A percentile compares a stretch with the other conserved stretches of the same genome.
These are phyloP conservation scores for Gadopsis bispinosus DNA, from an alignment of 2,797 vertebrate genomes.

Conservation along the genomic window DNA sequence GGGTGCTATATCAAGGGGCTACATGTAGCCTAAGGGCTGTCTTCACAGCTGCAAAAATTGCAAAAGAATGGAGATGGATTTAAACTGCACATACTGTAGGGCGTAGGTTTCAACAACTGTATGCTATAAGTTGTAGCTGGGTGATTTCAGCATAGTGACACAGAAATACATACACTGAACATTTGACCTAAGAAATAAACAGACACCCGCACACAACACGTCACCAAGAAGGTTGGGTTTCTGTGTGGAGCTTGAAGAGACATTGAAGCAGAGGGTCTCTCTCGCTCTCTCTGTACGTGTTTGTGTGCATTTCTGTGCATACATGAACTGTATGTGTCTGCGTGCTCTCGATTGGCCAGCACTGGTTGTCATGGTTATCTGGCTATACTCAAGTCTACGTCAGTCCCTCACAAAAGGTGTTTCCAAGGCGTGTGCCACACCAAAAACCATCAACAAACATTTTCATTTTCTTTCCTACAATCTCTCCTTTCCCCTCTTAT, in stretches of 20 bases:
- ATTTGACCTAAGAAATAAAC: too few relatives aligned
- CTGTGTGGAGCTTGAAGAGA: slow-evolving; percentile 7
- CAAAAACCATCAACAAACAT: slow-evolving; percentile 14
- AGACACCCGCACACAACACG: background rate
- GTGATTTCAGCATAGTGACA: too few relatives aligned
- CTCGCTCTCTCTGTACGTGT: background rate
- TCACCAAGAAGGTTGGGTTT: background rate
- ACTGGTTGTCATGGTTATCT: slow-evolving; percentile 80
- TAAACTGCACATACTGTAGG: too few relatives aligned
- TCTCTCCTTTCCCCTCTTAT: slow-evolving; percentile 38
- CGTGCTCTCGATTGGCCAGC: slow-evolving; percentile 38
- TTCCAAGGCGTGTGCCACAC: slow-evolving; percentile 25
- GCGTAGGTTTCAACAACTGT: too few relatives aligned
- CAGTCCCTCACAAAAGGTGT: slow-evolving; percentile 42
- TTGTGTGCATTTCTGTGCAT: slow-evolving; percentile 40
- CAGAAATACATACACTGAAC: background rate
- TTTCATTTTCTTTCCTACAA: slow-evolving; percentile 5
- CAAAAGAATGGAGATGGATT: too few relatives aligned
- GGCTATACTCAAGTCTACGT: slow-evolving; percentile 48
- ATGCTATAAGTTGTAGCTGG: too few relatives aligned
- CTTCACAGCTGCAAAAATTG: too few relatives aligned
- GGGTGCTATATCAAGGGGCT: too few relatives aligned
- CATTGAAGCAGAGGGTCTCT: slow-evolving; percentile 4
- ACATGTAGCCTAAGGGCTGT: too few relatives aligned
- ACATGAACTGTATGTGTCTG: slow-evolving; percentile 31